These are phyloP conservation scores for Metopia argyrocephala DNA, from an alignment of 2,888 invertebrate species.

Conservation along the genomic window DNA sequence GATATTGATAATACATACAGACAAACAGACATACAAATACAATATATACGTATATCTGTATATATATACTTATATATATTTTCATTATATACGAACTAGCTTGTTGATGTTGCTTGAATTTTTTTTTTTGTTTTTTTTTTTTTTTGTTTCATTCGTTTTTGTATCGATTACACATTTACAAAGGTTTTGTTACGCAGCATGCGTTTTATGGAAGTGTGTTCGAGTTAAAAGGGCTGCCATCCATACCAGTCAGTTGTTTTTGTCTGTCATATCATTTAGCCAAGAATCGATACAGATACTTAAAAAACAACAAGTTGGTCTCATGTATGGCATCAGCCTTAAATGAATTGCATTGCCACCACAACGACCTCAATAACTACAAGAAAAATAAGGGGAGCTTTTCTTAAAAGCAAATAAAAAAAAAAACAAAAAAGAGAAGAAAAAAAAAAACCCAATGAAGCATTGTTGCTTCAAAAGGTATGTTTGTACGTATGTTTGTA, in stretches of 20 bases:
- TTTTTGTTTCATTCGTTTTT: slow-evolving; percentile 43
- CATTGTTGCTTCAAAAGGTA: slow-evolving; percentile 53
- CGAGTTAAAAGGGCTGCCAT: slow-evolving; percentile 39
- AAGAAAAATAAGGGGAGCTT: slow-evolving; percentile 31
- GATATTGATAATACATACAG: not conserved
- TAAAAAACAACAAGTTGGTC: slow-evolving; percentile 42
- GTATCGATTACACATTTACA: slow-evolving; percentile 62
- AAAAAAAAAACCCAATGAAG: slow-evolving; percentile 47
- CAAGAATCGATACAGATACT: slow-evolving; percentile 4
- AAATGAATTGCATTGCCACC: slow-evolving; percentile 64
- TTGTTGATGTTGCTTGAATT: slow-evolving; percentile 30
- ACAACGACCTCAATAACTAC: slow-evolving; percentile 12
- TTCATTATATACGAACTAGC: slow-evolving; percentile 11
- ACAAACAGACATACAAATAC: not conserved
- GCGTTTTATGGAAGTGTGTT: slow-evolving; percentile 61
- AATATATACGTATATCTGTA: not conserved
- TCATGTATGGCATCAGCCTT: slow-evolving; percentile 55
- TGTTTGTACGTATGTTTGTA: no score
- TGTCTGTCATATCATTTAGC: slow-evolving; percentile 11
- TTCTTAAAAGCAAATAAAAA: slow-evolving; percentile 4
- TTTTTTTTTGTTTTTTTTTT: slow-evolving; percentile 26
- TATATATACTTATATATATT: not conserved
- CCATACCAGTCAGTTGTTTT: not conserved
- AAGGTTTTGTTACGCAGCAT: slow-evolving; percentile 61
- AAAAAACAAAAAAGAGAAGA: slow-evolving; percentile 15